Evolutionary conservation across 2,888 invertebrate species (phyloP), one percentile per base, ranked within the genome.

Genomic region (Euplagia quadripunctaria): DNA sequence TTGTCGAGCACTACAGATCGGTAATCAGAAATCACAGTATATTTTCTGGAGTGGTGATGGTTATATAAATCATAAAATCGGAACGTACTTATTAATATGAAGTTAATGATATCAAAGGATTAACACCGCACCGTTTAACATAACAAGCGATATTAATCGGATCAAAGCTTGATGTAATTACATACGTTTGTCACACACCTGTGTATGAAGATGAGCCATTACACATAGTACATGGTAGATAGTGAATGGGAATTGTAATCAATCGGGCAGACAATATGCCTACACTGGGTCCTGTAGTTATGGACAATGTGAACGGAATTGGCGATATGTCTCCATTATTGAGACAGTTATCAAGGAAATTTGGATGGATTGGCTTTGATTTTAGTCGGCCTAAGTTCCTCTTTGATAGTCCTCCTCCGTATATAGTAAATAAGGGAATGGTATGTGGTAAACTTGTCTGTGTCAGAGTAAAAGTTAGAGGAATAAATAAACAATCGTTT

Each of bases 231-330:
- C 71, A 75, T 84, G 85, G 71, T 80, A 82, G 81, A 83, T 78
- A 75, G 80, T 88, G 82, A 88, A 89, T 89, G 88, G 89, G 86
- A 87, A 91, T 91, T 90, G 92, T 92, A 91, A 92, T 93, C 92
- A 92, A 92, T 92, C 89, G 90, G 87, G 73, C 84, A 83, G 86
- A 92, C 93, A 93, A 93, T 92, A 81, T 90, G 84, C 75, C 41
- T 75, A 75, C 79, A 80, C 76, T 79, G 46, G 79, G 80, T 80
- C 64, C 85, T 87, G 87, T 89, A 79, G 79, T 73, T 73, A 70
- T 77, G 76, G 78, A 83, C 79, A 80, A 79, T 79, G 79, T 80
- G 82, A 81, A 83, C 77, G 86, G 84, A 79, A 85, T 83, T 83
- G 85, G 82, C 83, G 81, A 82, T 79, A 73, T 20, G 58, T 82